Evolutionary conservation across 1,140 invertebrate species (phyloP).

Genomic region (Drosophila busckii): DNA sequence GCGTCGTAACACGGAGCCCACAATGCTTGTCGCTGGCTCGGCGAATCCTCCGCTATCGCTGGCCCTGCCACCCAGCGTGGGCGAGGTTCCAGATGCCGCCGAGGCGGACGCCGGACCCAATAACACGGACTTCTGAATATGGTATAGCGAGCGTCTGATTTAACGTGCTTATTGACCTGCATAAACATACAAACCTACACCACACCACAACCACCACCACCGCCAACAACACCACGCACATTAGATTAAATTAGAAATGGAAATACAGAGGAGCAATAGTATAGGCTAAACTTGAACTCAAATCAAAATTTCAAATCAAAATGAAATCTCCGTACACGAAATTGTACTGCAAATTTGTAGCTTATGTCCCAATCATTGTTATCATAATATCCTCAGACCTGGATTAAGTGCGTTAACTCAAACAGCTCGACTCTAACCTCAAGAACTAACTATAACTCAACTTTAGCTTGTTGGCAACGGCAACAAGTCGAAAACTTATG

Average conservation of each 20-base stretch:
- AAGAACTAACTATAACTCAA: conserved; percentile 10
- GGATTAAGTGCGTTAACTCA: conserved; percentile 72
- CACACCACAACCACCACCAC: conserved; percentile 25
- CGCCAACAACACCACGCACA: conserved; percentile 6
- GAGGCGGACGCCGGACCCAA: conserved; percentile 76
- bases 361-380: conserved; percentile 16
- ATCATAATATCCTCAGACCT: conserved; percentile 42
- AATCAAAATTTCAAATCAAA: conserved; percentile 70
- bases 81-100: conserved; percentile 79
- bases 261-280: conserved; percentile 24
- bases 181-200: conserved; percentile 26
- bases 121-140: conserved; percentile 82
- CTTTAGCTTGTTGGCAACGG: background rate
- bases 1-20: conserved; percentile 94
- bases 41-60: conserved; percentile 81
- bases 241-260: conserved; percentile 9
- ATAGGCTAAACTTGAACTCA: conserved; percentile 36
- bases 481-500: background rate
- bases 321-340: conserved; percentile 45
- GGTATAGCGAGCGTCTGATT: conserved; percentile 84
- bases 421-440: conserved; percentile 47
- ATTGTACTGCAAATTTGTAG: conserved; percentile 9
- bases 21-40: conserved; percentile 86
- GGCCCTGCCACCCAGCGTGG: conserved; percentile 79
- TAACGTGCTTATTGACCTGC: conserved; percentile 78